Evolutionary conservation across 1,140 invertebrate species (phyloP), one percentile per base, ranked within the genome.

Genomic region (Papilio glaucus): DNA sequence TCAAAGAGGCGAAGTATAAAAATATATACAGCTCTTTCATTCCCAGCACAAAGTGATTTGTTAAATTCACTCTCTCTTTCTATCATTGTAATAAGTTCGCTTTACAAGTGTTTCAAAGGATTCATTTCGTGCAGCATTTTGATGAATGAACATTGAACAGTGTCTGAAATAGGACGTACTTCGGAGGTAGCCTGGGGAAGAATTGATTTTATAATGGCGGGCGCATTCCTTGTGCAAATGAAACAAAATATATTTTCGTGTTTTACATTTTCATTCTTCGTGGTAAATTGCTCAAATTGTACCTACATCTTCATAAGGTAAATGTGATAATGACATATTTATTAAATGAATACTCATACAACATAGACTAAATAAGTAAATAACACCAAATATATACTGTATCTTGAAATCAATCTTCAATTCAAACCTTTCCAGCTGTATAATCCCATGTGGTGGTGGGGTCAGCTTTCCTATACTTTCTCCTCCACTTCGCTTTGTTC

Each of bases 21-120:
- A 68, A 41, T 72, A 80, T 74, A 76, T 12, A 72, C 62, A 33
- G 85, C 89, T 76, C 82, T 67, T 72, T 88, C 79, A 57, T 72
- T 63, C 79, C 21, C 73, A 63, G 39, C 63, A 49, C 62, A 76
- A 77, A 70, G 45, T 38, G 13, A 61, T 67, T 45, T 53, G 41
- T 76, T 74, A 67, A 45, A 49, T 62, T 21, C 57, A 13, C 73
- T 57, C 39, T 84, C 89, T 81, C 80, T 85, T 73, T 89, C 82
- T 80, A 68, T 69, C 82, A 72, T 74, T 80, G 80, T 79, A 84
- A 85, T 91, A 86, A 90, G 85, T 89, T 86, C 89, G 87, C 86
- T 68, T 77, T 76, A 71, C 72, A 72, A 62, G 61, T 38, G 33
- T 62, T 62, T 65, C 21, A 82, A 84, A 84, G 78, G 83, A 81